phyloP scores from a whole-genome alignment of 2,888 invertebrate species.

The Candidula unifasciata region DNA sequence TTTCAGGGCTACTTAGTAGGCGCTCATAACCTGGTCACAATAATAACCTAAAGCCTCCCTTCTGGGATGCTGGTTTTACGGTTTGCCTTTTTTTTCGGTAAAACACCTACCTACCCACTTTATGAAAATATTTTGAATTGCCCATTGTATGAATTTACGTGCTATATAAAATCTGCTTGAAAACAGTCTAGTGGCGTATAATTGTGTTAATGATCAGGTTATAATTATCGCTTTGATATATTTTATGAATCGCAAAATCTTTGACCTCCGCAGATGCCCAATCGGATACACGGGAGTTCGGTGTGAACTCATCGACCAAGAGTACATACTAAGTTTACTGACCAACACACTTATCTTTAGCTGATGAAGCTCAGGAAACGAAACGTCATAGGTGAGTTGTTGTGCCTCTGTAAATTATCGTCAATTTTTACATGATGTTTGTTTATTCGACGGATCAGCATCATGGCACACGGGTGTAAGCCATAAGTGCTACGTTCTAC shows the following conservation, averaged over 20 bases:
- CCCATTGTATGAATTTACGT: too few species aligned
- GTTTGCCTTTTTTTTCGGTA: too few species aligned
- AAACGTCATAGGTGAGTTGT: not conserved
- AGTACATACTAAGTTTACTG: slow-evolving; percentile 62
- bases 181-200: too few species aligned
- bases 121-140: too few species aligned
- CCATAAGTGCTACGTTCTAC: too few species aligned
- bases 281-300: slow-evolving; percentile 68
- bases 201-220: not conserved
- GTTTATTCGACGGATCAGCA: not conserved
- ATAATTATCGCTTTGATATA: not conserved
- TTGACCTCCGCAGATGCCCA: slow-evolving; percentile 61
- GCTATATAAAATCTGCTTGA: too few species aligned
- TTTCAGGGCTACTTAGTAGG: too few species aligned
- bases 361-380: slow-evolving; percentile 44
- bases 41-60: too few species aligned
- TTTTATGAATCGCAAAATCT: too few species aligned
- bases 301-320: slow-evolving; percentile 66
- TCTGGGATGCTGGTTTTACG: too few species aligned
- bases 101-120: too few species aligned
- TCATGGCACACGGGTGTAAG: not conserved
- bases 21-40: too few species aligned
- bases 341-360: slow-evolving; percentile 57
- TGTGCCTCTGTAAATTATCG: not conserved
- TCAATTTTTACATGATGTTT: not conserved